Evolutionary conservation across 2,797 vertebrate genomes (phyloP).

Genomic region (Fundulus diaphanus): DNA sequence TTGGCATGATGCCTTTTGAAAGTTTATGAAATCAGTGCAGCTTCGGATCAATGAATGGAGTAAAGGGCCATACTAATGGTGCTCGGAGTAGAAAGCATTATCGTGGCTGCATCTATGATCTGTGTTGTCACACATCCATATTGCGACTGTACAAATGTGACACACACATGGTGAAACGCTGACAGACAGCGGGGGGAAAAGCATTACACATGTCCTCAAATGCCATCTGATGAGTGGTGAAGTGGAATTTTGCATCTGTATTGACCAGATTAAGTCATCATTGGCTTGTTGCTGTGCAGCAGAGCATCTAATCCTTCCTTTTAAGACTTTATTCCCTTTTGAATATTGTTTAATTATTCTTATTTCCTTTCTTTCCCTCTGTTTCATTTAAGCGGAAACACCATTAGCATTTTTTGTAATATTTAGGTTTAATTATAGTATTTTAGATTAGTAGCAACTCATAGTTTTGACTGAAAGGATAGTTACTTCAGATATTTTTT

Average conservation of each 20-base stretch:
- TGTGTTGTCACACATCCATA: conserved; percentile 43
- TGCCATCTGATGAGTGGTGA: conserved; percentile 67
- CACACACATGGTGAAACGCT: conserved; percentile 24
- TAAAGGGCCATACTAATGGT: neutral
- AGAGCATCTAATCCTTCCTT: conserved; percentile 46
- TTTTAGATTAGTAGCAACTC: neutral
- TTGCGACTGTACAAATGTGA: conserved; percentile 35
- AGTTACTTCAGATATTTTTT: neutral
- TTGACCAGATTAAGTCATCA: conserved; percentile 65
- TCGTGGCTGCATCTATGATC: conserved; percentile 8
- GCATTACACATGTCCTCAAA: conserved; percentile 48
- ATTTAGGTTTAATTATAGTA: neutral
- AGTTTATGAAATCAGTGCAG: neutral
- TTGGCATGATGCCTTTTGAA: neutral
- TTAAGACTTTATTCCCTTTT: conserved; percentile 29
- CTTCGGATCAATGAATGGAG: neutral
- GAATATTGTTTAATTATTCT: neutral
- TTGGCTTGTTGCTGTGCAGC: conserved; percentile 36
- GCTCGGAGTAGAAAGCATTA: neutral
- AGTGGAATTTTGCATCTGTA: conserved; percentile 71
- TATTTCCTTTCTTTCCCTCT: neutral
- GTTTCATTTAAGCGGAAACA: neutral
- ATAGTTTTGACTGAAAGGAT: neutral
- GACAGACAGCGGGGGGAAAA: conserved; percentile 43
- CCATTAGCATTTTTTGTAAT: neutral